These are phyloP conservation scores for Asbolus verrucosus DNA, from an alignment of 1,140 invertebrate genomes.

Conservation along the genomic window DNA sequence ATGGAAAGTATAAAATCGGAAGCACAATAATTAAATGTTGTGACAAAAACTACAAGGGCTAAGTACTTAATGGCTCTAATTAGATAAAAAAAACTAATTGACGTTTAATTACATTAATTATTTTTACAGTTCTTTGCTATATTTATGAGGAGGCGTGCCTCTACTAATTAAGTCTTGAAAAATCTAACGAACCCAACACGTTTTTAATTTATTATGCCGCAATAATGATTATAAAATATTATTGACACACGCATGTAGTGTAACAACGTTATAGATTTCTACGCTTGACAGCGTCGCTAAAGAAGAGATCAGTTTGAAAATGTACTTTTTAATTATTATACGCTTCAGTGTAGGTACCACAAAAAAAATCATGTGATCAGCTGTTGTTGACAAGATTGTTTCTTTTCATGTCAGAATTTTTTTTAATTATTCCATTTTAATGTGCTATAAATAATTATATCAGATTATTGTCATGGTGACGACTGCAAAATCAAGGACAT, in stretches of 20 bases:
- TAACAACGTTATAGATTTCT: background rate
- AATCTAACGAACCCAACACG: conserved; percentile 44
- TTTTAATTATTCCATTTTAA: too few relatives aligned
- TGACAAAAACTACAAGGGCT: conserved; percentile 1
- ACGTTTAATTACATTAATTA: conserved; percentile 46
- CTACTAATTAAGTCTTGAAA: conserved; percentile 48
- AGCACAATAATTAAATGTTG: background rate
- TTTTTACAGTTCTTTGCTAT: conserved; percentile 44
- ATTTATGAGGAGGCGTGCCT: conserved; percentile 47
- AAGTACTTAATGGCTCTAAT: conserved; percentile 2
- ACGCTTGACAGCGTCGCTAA: too few relatives aligned
- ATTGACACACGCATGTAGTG: conserved; percentile 9
- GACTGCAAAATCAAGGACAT: too few relatives aligned
- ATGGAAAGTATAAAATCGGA: too few relatives aligned
- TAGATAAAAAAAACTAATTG: conserved; percentile 43
- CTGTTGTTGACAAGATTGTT: too few relatives aligned
- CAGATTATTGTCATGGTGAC: too few relatives aligned
- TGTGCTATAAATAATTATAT: too few relatives aligned
- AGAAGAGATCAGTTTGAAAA: too few relatives aligned
- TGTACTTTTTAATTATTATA: too few relatives aligned
- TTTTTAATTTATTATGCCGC: conserved; percentile 39
- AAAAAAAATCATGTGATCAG: too few relatives aligned
- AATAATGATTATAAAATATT: conserved; percentile 34
- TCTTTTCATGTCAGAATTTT: too few relatives aligned
- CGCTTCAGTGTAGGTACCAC: too few relatives aligned